phyloP scores from a whole-genome alignment of 2,797 vertebrate genomes.

The Myotis daubentonii region DNA sequence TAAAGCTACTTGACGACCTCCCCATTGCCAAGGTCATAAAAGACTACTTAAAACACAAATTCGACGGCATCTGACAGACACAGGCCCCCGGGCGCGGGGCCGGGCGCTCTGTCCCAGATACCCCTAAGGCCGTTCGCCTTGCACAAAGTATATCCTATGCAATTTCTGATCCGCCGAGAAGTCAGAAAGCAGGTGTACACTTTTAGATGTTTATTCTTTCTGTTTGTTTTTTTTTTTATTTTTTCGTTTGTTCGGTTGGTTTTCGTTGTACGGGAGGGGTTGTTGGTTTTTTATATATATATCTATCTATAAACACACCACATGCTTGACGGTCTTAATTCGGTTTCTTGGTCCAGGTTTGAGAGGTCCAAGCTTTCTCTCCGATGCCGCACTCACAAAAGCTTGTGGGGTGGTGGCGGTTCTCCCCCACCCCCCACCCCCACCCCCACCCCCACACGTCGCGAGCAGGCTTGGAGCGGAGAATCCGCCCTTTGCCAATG shows the following conservation, averaged over 20 bases:
- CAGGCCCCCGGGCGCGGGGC: constrained; percentile 56
- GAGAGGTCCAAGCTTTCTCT: constrained; percentile 87
- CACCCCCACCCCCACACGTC: constrained; percentile 23
- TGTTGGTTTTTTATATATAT: constrained; percentile 68
- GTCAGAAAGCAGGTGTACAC: constrained; percentile 90
- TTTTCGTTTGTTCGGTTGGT: constrained; percentile 70
- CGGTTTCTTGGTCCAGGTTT: constrained; percentile 88
- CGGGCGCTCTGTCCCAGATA: constrained; percentile 86
- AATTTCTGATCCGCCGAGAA: constrained; percentile 91
- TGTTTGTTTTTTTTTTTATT: constrained; percentile 74
- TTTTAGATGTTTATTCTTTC: constrained; percentile 80
- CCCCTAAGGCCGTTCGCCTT: constrained; percentile 87
- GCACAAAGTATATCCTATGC: constrained; percentile 96
- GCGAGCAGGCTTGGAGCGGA: constrained; percentile 76
- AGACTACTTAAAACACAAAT: constrained; percentile 99
- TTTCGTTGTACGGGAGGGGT: constrained; percentile 77
- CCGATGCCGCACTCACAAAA: constrained; percentile 80
- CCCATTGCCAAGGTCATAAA: constrained; percentile 99
- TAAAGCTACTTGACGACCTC: constrained; percentile 96
- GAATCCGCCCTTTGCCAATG: constrained; percentile 63
- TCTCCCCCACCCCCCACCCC: no score
- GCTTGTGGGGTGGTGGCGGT: neutral
- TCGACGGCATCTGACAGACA: constrained; percentile 93
- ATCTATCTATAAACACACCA: constrained; percentile 73
- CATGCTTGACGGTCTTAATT: constrained; percentile 88